phyloP scores from a whole-genome alignment of 2,113 vertebrate genomes.

The Ciconia maguari region DNA sequence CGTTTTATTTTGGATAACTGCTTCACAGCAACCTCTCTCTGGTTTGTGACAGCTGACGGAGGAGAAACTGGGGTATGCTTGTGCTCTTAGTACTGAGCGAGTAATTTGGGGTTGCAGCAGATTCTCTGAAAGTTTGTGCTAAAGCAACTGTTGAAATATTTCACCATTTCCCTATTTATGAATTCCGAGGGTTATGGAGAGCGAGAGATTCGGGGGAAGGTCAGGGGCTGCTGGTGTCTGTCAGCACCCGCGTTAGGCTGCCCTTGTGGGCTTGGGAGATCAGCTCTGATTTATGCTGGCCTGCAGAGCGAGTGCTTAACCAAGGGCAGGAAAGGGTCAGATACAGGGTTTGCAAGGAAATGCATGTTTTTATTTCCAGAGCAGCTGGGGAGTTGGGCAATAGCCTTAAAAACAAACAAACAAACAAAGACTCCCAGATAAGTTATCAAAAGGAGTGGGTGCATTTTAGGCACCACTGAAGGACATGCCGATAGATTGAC shows the following conservation, averaged over 20 bases:
- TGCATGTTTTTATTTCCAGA: not conserved
- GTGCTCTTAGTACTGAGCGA: not conserved
- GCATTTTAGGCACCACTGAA: not conserved
- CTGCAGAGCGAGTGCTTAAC: not conserved
- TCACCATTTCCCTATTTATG: not conserved
- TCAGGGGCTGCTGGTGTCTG: not conserved
- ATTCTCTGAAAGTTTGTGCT: not conserved
- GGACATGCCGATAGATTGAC: not conserved
- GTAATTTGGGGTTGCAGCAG: not conserved
- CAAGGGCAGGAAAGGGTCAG: not conserved
- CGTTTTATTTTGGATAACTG: not conserved
- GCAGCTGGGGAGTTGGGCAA: slow-evolving; percentile 12
- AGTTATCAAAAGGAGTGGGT: not conserved
- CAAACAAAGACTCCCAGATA: not conserved
- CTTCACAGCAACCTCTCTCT: not conserved
- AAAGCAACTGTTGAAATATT: not conserved
- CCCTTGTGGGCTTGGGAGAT: not conserved
- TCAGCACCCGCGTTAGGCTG: fast-evolving
- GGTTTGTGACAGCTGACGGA: not conserved
- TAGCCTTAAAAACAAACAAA: slow-evolving; percentile 6
- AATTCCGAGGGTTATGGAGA: not conserved
- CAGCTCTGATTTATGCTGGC: not conserved
- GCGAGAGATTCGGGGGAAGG: not conserved
- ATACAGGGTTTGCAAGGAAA: not conserved
- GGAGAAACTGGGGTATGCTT: not conserved